Base-by-base conservation (phyloP, 2,797 vertebrate genomes). In the Esox masquinongy region DNA sequence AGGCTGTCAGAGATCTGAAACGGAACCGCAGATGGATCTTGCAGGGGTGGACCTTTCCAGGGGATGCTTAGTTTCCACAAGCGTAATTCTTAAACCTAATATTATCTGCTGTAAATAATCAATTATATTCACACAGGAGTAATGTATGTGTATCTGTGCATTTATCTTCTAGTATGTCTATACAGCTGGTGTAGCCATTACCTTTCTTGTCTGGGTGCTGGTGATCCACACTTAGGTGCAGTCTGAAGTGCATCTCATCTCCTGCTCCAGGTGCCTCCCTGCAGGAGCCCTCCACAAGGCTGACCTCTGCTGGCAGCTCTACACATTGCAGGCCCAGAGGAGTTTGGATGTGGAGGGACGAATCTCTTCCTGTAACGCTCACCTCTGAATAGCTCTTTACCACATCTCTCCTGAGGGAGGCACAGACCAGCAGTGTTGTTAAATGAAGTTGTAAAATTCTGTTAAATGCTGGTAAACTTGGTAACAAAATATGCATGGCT, bases 211-310 rank as follows among this genome's bases (percentile, higher is more conserved):
- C 77, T 70, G 85, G 24, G 76, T 78, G 71, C 36, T 74, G 73
- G 14, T 84, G 36, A 39, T 39, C 82, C 0, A 87, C 84, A 1
- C n/a, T 81, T 0, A 94, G 91, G 17, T 90, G 92, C 79, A 98
- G 51, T 22, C 94, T 89, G 89, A 97, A 90, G 76, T 97, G 95
- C 56, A 96, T 87, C 29, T 95, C 96, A 1, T 96, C 94, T 3
- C 83, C 92, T 9, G 80, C 39, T 6, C 87, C 86, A 15, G 83
- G 84, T 2, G 95, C 92, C 1, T 92, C 93, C 1, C 93, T 73
- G 79, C 94, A 94, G 6, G 95, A 95, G 2, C 93, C 88, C 70
- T 64, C 61, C 29, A 85, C 84, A 19, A 96, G 92, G 70, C 88
- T 89, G 91, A 98, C 92, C 86, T 88, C 96, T 88, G 90, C 78